Conservation (phyloP, 2,797 vertebrate genomes). For the Hippopotamyrus pictus region DNA sequence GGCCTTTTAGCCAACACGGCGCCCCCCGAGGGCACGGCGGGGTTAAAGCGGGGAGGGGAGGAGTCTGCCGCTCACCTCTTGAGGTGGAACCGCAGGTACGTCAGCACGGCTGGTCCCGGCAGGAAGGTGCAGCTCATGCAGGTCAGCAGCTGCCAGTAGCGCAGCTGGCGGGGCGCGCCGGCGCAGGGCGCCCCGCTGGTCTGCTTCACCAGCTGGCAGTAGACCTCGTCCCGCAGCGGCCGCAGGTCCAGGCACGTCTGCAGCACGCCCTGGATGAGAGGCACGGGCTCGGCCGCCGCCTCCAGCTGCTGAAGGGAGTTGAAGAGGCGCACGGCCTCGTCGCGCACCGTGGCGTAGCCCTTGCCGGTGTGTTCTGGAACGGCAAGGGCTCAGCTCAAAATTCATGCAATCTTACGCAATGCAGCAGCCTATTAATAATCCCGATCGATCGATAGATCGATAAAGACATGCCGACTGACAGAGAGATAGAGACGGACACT, state of each 20-base stretch:
- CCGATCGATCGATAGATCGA: background rate
- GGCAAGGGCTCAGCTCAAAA: background rate
- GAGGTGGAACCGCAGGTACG: conserved; percentile 83
- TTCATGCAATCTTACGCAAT: background rate
- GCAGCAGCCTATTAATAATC: background rate
- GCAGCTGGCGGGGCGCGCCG: conserved; percentile 71
- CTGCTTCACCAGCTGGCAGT: conserved; percentile 96
- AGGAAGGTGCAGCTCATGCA: conserved; percentile 96
- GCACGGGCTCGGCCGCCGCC: conserved; percentile 66
- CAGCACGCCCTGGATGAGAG: conserved; percentile 92
- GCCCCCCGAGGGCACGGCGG: background rate
- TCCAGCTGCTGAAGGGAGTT: conserved; percentile 92
- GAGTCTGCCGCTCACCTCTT: conserved; percentile 68
- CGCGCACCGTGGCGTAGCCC: conserved; percentile 79
- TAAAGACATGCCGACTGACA: background rate
- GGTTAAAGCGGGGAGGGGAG: background rate
- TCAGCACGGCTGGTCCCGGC: conserved; percentile 72
- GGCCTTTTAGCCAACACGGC: background rate
- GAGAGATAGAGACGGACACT: background rate
- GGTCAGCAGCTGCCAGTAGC: conserved; percentile 95
- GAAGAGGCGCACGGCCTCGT: conserved; percentile 90
- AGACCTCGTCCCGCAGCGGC: conserved; percentile 87
- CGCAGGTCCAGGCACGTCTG: conserved; percentile 94
- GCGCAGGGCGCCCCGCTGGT: conserved; percentile 73
- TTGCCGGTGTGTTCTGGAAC: conserved; percentile 58